Evolutionary conservation across 1,140 invertebrate genomes (phyloP), one percentile per base, ranked within the genome.

Genomic region (Phenacoccus solenopsis): DNA sequence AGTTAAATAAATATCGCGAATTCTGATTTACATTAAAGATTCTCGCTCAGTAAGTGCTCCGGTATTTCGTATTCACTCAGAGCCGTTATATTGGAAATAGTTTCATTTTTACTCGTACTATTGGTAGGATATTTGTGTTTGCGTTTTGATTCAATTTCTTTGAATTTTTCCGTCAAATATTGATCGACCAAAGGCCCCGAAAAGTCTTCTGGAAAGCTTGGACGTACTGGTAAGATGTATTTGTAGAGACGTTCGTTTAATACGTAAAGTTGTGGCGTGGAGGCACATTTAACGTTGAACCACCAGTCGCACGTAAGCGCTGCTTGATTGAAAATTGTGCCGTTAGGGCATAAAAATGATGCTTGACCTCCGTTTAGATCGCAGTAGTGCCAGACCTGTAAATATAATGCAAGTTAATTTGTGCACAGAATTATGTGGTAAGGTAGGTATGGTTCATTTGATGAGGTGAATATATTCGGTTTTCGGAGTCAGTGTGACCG

Each of bases 321-420:
- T 1, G 88, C 87, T 82, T 95, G 93, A 76, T 88, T 93, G 80
- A 94, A 95, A 74, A 94, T 89, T 2, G 93, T 95, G 21, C 91
- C 91, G 76, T 94, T 94, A 7, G 91, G 91, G 76, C 92, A 95
- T 1, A 94, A 80, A 76, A 94, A 95, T 0, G 90, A 92, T 4
- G 91, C 90, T 79, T 94, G 90, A 7, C 91, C 90, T 12, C 91
- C 91, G 75, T 93, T 93, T n/a, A 93, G 81, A 78, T 93, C 90
- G 75, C 91, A 94, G 75, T 93, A 93, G 78, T 94, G 91, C 90
- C 90, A 94, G 5, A 91, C 90, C 88, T 90, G 76, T 57, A 81
- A 82, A 75, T 20, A 24, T 27, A 13, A 71, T 67, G 22, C 12
- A 10, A 13, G 21, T 27, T 10, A 10, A 38, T 38, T 38, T n/a